Percentiles rank a stretch among this genome's conserved stretches.
Evolutionary conservation across 2,797 vertebrate genomes (phyloP).

Genomic region (Cetoscarus ocellatus): DNA sequence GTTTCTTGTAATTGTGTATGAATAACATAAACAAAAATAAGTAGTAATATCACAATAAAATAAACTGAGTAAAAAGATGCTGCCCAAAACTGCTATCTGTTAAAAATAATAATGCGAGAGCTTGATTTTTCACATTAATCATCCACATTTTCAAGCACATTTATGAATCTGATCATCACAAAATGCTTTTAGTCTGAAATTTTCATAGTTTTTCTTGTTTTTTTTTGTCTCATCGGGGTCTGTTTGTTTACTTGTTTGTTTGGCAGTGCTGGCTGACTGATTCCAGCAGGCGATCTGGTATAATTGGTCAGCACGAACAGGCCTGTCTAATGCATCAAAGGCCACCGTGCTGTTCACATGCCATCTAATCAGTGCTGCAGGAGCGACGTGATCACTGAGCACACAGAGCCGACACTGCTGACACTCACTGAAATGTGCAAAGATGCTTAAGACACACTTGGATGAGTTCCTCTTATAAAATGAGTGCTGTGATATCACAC

Average conservation of each 20-base stretch:
- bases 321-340: slow-evolving; percentile 49
- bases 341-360: slow-evolving; percentile 48
- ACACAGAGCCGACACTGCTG: slow-evolving; percentile 12
- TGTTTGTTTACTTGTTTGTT: slow-evolving; percentile 41
- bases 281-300: slow-evolving; percentile 38
- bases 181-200: background rate
- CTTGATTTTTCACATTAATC: no score
- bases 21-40: no score
- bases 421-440: slow-evolving; percentile 6
- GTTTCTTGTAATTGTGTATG: no score
- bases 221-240: slow-evolving; percentile 12
- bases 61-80: no score
- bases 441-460: background rate
- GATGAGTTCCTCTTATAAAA: slow-evolving; percentile 10
- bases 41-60: no score
- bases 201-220: background rate
- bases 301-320: slow-evolving; percentile 59
- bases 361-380: slow-evolving; percentile 39
- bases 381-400: slow-evolving; percentile 28
- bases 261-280: slow-evolving; percentile 20
- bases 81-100: no score
- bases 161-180: slow-evolving; percentile 1
- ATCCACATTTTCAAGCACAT: background rate
- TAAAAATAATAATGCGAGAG: no score
- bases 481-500: background rate